These are phyloP conservation scores for Nephrotoma guestfalica DNA, from an alignment of 2,888 invertebrate species.

Conservation along the genomic window DNA sequence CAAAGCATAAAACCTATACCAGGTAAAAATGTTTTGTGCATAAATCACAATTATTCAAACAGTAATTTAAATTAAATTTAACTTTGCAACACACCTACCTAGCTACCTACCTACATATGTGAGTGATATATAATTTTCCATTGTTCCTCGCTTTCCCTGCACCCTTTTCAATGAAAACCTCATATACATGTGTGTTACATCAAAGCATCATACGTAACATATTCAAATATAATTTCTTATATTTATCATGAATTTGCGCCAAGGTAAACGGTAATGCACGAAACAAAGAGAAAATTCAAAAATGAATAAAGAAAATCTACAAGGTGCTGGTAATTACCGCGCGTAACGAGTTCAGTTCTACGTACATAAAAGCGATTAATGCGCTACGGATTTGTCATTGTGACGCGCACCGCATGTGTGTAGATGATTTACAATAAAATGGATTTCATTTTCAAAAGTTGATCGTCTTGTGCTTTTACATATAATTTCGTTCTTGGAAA, in stretches of 20 bases:
- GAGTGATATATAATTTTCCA: background rate
- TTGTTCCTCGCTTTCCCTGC: background rate
- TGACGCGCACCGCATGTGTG: background rate
- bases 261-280: background rate
- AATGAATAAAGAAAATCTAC: background rate
- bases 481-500: background rate
- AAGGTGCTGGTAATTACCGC: background rate
- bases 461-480: background rate
- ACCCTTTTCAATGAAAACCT: background rate
- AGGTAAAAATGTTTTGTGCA: background rate
- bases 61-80: background rate
- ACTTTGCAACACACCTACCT: background rate
- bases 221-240: background rate
- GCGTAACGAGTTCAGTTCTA: background rate
- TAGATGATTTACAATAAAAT: background rate
- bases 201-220: background rate
- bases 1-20: background rate
- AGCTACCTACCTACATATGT: background rate
- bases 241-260: background rate
- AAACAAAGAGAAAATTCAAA: background rate
- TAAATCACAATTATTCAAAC: background rate
- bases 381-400: background rate
- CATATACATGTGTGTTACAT: background rate
- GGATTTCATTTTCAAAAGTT: background rate
- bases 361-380: background rate